Evolutionary conservation across 2,888 invertebrate genomes (phyloP).

Genomic region (Sinopyrophorus schimmeli): DNA sequence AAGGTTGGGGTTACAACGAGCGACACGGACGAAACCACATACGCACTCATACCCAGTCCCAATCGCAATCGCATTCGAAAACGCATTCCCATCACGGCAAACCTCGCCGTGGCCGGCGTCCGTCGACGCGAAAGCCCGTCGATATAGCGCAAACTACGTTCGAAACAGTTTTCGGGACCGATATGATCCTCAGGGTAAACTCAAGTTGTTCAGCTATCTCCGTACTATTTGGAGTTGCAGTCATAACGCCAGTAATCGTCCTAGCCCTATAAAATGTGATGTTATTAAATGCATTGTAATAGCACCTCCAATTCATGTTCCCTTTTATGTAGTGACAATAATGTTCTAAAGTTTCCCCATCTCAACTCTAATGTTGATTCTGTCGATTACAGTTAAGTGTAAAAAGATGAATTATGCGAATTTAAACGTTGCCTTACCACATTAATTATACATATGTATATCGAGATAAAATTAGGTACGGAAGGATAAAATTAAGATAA

Average conservation of each 20-base stretch:
- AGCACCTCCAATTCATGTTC: conserved; percentile 30
- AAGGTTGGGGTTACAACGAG: conserved; percentile 64
- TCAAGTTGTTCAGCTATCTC: conserved; percentile 30
- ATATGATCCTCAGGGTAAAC: conserved; percentile 43
- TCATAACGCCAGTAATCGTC: too few species aligned
- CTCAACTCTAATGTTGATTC: conserved; percentile 1
- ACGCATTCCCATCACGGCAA: too few species aligned
- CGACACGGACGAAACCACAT: too few species aligned
- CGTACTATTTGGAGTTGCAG: too few species aligned
- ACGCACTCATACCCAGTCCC: too few species aligned
- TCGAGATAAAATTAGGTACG: conserved; percentile 41
- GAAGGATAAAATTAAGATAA: too few species aligned
- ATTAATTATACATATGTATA: conserved; percentile 42
- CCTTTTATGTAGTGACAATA: conserved; percentile 51
- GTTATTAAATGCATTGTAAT: conserved; percentile 48
- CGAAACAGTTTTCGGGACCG: conserved; percentile 40
- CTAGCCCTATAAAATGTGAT: too few species aligned
- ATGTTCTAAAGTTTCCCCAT: conserved; percentile 29
- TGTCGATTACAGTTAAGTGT: conserved; percentile 17
- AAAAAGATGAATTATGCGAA: conserved; percentile 19
- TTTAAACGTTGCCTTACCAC: conserved; percentile 46
- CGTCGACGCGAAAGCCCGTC: conserved; percentile 29
- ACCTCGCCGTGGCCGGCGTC: conserved; percentile 44
- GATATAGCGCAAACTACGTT: conserved; percentile 31
- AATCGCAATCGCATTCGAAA: too few species aligned